These are phyloP conservation scores for Sebastes variabilis DNA, from an alignment of 2,797 vertebrate genomes.

Conservation along the genomic window DNA sequence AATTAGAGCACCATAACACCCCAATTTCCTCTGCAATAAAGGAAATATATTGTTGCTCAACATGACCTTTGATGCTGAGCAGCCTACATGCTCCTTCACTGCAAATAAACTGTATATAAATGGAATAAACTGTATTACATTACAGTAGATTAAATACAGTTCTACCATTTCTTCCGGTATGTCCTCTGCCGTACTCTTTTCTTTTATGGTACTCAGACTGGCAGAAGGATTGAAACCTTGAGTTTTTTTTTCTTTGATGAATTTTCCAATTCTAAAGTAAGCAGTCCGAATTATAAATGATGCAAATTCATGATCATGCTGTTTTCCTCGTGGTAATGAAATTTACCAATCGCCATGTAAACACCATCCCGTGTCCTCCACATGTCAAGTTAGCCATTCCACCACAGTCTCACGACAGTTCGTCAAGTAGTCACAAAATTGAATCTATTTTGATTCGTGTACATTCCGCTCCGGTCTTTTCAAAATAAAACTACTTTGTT, in stretches of 20 bases:
- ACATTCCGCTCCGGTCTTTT: no score
- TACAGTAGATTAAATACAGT: neutral
- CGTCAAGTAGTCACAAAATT: no score
- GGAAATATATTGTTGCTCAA: constrained; percentile 26
- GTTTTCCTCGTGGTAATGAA: constrained; percentile 35
- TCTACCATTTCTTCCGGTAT: neutral
- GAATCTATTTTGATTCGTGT: no score
- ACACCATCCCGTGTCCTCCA: constrained; percentile 43
- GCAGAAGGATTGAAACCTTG: constrained; percentile 23
- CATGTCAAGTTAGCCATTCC: constrained; percentile 18
- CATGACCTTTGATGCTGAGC: constrained; percentile 26
- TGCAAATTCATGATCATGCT: constrained; percentile 17
- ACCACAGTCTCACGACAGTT: accelerated
- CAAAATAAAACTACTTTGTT: accelerated
- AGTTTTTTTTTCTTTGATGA: neutral
- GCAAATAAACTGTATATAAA: neutral
- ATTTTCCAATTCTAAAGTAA: neutral
- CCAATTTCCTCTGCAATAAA: constrained; percentile 30
- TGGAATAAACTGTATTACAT: neutral
- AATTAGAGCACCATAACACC: constrained; percentile 25
- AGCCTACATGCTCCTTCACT: neutral
- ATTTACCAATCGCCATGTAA: constrained; percentile 10
- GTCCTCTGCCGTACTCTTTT: neutral
- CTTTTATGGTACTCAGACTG: neutral
- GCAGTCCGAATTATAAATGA: neutral